A percentile compares a stretch with the other conserved stretches of the same genome.
Evolutionary conservation across 2,113 vertebrate species (phyloP).

Genomic region (Sinosuthora webbiana): DNA sequence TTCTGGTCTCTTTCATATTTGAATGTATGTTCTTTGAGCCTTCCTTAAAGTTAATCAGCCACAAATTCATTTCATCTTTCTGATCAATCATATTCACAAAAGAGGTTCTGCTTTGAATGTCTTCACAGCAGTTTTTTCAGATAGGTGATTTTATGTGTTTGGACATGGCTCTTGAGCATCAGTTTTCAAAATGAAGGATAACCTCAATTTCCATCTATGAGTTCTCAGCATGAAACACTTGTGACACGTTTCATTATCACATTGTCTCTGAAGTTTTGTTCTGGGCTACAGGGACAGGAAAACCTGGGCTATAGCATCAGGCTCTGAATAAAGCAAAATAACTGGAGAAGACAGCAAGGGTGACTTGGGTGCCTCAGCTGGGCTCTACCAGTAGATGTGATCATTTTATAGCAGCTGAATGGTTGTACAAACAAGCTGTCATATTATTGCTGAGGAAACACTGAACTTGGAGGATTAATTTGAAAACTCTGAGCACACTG

Average conservation of each 20-base stretch:
- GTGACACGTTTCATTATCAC: accelerated
- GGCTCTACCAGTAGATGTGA: neutral
- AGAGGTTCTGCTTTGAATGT: neutral
- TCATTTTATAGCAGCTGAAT: neutral
- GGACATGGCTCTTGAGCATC: neutral
- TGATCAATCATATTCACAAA: neutral
- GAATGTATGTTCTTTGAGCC: neutral
- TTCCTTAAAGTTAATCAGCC: neutral
- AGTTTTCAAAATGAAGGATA: neutral
- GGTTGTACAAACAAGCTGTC: neutral
- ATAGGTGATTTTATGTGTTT: accelerated
- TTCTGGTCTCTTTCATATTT: neutral
- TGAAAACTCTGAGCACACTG: neutral
- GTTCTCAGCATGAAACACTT: neutral
- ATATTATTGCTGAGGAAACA: neutral
- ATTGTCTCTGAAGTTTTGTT: neutral
- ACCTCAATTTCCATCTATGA: neutral
- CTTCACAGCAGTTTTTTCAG: neutral
- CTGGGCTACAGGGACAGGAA: neutral
- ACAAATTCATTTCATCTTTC: neutral
- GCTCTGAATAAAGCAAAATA: neutral
- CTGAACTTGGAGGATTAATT: neutral
- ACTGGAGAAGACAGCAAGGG: neutral
- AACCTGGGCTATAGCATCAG: neutral
- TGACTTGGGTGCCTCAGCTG: neutral